Evolutionary conservation across 2,113 vertebrate genomes (phyloP).

Genomic region (Nanger granti): DNA sequence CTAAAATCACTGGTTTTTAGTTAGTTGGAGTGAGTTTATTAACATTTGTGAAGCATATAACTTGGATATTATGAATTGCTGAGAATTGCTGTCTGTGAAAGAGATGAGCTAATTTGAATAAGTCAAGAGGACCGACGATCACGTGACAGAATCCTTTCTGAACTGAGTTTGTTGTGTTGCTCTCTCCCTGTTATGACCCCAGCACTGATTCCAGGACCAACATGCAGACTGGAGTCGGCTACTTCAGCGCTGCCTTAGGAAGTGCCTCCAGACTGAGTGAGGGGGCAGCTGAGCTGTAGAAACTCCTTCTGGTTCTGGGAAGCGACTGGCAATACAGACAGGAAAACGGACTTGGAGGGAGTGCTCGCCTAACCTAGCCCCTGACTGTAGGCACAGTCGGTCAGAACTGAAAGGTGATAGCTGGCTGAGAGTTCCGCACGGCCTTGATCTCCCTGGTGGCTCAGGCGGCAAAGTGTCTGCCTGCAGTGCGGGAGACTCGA

Average conservation of each 20-base stretch:
- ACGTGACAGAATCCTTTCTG: neutral
- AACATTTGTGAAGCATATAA: neutral
- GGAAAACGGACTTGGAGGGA: neutral
- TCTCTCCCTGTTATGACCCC: neutral
- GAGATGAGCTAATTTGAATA: neutral
- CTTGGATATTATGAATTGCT: neutral
- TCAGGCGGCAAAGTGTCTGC: too few relatives aligned
- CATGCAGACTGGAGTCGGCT: neutral
- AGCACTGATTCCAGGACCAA: neutral
- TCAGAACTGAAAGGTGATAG: neutral
- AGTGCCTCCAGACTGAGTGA: neutral
- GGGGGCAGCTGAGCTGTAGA: neutral
- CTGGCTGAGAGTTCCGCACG: neutral
- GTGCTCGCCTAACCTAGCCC: neutral
- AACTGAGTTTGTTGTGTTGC: neutral
- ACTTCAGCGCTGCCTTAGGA: neutral
- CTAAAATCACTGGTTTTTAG: neutral
- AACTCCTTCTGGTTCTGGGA: neutral
- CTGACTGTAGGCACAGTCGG: neutral
- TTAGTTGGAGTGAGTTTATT: neutral
- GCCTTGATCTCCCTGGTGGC: too few relatives aligned
- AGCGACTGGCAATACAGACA: neutral
- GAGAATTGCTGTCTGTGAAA: neutral
- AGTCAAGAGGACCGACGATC: neutral
- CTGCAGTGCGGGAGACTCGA: too few relatives aligned